Evolutionary conservation across 2,797 vertebrate species (phyloP), one percentile per base, ranked within the genome.

Genomic region (Sylvilagus floridanus): DNA sequence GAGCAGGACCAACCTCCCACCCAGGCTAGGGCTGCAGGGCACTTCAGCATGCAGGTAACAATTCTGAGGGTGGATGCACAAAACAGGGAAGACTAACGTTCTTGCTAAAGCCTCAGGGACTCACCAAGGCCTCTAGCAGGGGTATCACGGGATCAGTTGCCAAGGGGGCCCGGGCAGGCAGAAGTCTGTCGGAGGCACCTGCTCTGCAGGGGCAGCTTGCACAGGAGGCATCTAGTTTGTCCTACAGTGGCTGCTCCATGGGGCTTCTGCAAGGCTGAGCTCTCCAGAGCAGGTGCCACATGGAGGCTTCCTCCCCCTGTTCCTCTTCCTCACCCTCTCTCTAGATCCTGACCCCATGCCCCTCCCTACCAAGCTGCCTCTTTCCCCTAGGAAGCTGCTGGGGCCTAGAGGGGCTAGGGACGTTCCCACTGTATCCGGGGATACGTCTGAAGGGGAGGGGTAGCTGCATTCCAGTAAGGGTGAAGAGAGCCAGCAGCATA

Each of bases 281-380:
- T 16, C 82, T 72, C 82, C 13, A 30, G 1, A 0, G 22, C 21
- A 57, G 14, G 28, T 13, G 5, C 16, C 35, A 88, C 24, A 30
- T 0, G 1, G 10, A 22, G 2, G 16, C 22, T 71, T 32, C 32
- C 26, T 50, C 12, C 28, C 32, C 26, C 4, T 5, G 21, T 1
- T 78, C 72, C 50, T 69, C 35, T 57, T 57, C 26, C 22, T 16
- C 5, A 1, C 1, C 30, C 22, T 4, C 24, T 42, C 60, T 28
- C 42, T 2, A 14, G 62, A 62, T 57, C 37, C 77, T 85, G 50
- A 72, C 37, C 37, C 72, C 10, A 0, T 0, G 4, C 22, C 22
- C 30, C 57, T 66, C 69, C 22, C 10, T 28, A 47, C 32, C 37
- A 19, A 28, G 50, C 66, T 71, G 17, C 9, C 14, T 17, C n/a